A percentile compares a stretch with the other conserved stretches of the same genome.
These are phyloP conservation scores for Climacteris rufus DNA, from an alignment of 2,113 vertebrate genomes.

Conservation along the genomic window DNA sequence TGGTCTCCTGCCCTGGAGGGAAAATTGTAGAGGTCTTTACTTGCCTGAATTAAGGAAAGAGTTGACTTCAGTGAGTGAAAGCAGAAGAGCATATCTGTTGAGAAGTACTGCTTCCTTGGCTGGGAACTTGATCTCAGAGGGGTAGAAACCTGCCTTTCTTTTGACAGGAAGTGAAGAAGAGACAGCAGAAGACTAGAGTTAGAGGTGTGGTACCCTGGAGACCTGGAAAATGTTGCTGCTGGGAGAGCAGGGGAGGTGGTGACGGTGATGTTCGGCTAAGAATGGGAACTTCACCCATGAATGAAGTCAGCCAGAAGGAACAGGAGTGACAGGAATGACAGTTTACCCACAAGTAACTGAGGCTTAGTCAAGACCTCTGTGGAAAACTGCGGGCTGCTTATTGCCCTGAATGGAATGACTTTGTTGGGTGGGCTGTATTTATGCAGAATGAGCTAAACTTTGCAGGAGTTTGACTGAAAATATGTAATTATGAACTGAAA, in stretches of 20 bases:
- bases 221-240: not conserved
- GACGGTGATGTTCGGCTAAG: not conserved
- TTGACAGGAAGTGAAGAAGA: not conserved
- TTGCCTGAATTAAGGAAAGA: not conserved
- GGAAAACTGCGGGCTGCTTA: not conserved
- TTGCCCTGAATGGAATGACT: not conserved
- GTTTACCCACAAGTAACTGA: not conserved
- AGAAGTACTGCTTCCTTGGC: not conserved
- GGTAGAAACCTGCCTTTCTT: not conserved
- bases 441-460: not conserved
- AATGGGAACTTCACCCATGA: not conserved
- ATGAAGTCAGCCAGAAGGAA: not conserved
- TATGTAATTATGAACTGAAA: not conserved
- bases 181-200: not conserved
- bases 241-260: not conserved
- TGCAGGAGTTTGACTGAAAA: not conserved
- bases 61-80: not conserved
- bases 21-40: slow-evolving; percentile 4
- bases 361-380: not conserved
- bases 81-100: not conserved
- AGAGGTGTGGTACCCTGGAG: not conserved
- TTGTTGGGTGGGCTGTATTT: not conserved
- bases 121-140: not conserved
- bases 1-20: not conserved
- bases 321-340: not conserved